These are phyloP conservation scores for Pitangus sulphuratus DNA, from an alignment of 2,797 vertebrate species.

Conservation along the genomic window DNA sequence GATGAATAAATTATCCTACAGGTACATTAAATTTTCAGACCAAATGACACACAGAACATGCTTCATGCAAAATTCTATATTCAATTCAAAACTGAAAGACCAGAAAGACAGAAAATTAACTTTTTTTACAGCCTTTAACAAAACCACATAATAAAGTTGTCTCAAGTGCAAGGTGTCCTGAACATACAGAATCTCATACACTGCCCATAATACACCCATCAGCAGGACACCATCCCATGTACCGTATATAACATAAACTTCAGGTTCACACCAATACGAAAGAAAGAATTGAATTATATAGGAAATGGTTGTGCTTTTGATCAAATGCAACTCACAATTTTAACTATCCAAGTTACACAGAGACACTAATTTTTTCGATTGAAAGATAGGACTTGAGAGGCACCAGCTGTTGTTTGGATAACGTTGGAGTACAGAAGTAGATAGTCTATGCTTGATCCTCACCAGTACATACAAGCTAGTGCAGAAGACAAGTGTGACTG, in stretches of 20 bases:
- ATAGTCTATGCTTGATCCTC: slow-evolving; percentile 50
- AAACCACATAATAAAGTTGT: not conserved
- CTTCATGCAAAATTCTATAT: not conserved
- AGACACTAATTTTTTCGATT: slow-evolving; percentile 46
- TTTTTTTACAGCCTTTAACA: not conserved
- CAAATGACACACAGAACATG: not conserved
- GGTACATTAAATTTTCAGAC: not conserved
- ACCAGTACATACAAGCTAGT: slow-evolving; percentile 57
- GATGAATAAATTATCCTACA: not conserved
- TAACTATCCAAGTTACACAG: slow-evolving; percentile 63
- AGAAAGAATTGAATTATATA: slow-evolving; percentile 37
- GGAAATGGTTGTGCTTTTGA: slow-evolving; percentile 52
- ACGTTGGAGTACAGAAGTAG: slow-evolving; percentile 48
- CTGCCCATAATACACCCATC: slow-evolving; percentile 4
- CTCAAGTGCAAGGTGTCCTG: not conserved
- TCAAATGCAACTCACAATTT: slow-evolving; percentile 45
- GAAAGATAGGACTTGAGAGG: slow-evolving; percentile 61
- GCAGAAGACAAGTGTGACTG: slow-evolving; percentile 43
- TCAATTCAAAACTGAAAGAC: not conserved
- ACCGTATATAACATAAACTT: not conserved
- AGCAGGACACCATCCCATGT: slow-evolving; percentile 2
- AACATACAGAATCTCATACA: not conserved
- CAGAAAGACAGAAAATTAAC: not conserved
- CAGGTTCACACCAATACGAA: slow-evolving; percentile 6
- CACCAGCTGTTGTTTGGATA: slow-evolving; percentile 50